Evolutionary conservation across 2,113 vertebrate genomes (phyloP), one percentile per base, ranked within the genome.

Genomic region (Nothobranchius kuhntae): DNA sequence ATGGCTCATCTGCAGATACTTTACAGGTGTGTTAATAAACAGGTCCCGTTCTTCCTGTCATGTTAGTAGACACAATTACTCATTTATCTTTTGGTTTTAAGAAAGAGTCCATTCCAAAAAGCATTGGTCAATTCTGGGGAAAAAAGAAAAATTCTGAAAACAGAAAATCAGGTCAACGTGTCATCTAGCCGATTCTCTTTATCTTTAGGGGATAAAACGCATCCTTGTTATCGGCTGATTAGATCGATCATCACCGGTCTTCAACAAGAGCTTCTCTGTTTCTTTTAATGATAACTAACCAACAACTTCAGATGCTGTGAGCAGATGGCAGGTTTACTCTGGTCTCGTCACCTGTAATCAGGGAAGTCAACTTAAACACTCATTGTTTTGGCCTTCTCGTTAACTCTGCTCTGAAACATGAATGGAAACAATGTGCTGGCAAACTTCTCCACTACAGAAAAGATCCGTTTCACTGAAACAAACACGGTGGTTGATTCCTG

Each of bases 401-500:
- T 21, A 21, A 21, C 21, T 21, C 21, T 21, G 21, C 21, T 21
- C 21, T 21, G 21, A 21, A 21, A 21, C 21, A 21, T 21, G 3
- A 40, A 63, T 40, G 36, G n/a, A 30, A 17, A 30, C 9, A 4
- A 47, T 50, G 14, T 51, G 55, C 24, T 36, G 1, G 51, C 24
- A 48, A 6, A 5, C 9, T 53, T 55, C 36, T 69, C 54, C 52
- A 26, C 53, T 35, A 35, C 12, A 14, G 3, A 54, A 14, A 7
- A 61, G 42, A 21, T 61, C 14, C 9, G 9, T 63, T 65, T 15
- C 13, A 30, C 11, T 17, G 45, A 9, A 40, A 40, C 38, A 40
- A 46, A 73, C 48, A 71, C 42, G 60, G 21, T 55, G 59, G 68
- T 70, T 67, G 53, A 52, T 72, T 52, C 70, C 70, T 65, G 47